phyloP scores from a whole-genome alignment of 2,113 vertebrate genomes.

The Pterocles gutturalis region DNA sequence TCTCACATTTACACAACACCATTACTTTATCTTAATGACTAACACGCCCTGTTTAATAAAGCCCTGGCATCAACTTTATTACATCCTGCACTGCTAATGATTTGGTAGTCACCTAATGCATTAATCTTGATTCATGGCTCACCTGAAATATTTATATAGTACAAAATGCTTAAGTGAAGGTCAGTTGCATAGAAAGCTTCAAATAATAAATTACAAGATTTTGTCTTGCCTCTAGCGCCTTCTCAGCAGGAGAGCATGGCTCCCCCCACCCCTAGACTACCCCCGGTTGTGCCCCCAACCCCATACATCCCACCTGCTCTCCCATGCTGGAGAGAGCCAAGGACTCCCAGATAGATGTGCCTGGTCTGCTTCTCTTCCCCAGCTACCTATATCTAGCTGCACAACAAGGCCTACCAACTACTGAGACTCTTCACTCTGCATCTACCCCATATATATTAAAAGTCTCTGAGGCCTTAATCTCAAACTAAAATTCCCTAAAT shows the following conservation, averaged over 20 bases:
- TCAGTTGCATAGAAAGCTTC: background rate
- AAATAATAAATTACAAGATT: background rate
- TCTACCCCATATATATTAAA: background rate
- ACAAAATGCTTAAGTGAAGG: constrained; percentile 1
- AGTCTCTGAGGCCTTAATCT: background rate
- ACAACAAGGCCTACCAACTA: background rate
- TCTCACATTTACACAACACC: constrained; percentile 20
- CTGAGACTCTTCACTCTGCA: background rate
- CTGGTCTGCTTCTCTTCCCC: background rate
- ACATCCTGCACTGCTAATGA: constrained; percentile 42
- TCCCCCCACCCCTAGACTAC: background rate
- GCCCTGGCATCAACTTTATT: constrained; percentile 21
- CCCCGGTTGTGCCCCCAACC: background rate
- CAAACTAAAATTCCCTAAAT: background rate
- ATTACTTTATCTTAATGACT: constrained; percentile 35
- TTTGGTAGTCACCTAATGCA: constrained; percentile 18
- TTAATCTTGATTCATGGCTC: background rate
- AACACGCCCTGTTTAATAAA: constrained; percentile 50
- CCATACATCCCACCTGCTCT: background rate
- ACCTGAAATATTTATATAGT: background rate
- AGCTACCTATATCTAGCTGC: background rate
- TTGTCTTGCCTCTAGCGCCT: background rate
- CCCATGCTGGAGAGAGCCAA: fast-evolving
- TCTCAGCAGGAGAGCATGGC: background rate
- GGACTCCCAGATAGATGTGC: background rate